Conservation (phyloP, 1,140 invertebrate species). For the Limonius californicus region DNA sequence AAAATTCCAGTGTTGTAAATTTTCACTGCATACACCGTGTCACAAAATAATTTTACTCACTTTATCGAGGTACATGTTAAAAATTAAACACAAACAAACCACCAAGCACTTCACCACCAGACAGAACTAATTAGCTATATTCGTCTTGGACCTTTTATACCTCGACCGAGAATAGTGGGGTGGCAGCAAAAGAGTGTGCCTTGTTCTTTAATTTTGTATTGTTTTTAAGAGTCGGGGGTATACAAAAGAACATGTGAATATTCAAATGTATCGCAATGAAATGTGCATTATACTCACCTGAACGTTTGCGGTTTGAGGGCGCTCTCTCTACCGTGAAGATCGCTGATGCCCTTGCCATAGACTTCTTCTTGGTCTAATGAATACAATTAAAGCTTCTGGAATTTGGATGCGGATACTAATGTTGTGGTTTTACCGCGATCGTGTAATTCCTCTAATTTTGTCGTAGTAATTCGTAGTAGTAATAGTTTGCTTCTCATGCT, state of each 20-base stretch:
- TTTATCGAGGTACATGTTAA: background rate
- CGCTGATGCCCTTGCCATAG: conserved; percentile 22
- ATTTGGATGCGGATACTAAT: conserved; percentile 5
- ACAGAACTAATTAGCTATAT: conserved; percentile 3
- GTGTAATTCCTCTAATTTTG: no score
- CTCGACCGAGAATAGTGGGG: background rate
- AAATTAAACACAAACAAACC: background rate
- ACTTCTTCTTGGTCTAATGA: conserved; percentile 18
- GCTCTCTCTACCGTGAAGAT: conserved; percentile 24
- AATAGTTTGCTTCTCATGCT: no score
- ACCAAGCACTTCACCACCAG: background rate
- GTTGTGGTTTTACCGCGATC: no score
- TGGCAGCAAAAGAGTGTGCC: background rate
- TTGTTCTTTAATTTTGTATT: conserved; percentile 4
- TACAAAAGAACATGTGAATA: conserved; percentile 4
- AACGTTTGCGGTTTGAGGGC: conserved; percentile 13
- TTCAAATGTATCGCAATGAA: conserved; percentile 4
- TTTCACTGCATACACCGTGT: background rate
- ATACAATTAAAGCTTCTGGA: conserved; percentile 18
- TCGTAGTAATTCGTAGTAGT: no score
- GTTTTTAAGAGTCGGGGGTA: background rate
- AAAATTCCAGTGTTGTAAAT: background rate
- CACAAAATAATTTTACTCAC: background rate
- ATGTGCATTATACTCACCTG: background rate
- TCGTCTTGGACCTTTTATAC: background rate